Evolutionary conservation across 1,140 invertebrate species (phyloP).

Genomic region (Drosophila sulfurigaster): DNA sequence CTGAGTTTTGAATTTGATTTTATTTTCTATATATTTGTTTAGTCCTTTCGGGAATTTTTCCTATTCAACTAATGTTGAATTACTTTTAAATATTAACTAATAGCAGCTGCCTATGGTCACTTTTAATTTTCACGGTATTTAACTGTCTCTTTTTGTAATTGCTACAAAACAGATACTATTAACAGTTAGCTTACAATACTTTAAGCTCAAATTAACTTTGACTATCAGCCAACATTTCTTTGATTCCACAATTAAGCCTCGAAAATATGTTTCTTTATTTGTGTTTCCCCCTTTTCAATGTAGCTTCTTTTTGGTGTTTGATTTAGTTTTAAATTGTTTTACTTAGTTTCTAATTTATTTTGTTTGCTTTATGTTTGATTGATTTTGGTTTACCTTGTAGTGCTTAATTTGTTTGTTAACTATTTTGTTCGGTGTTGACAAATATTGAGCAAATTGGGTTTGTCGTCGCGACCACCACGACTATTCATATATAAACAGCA

Average conservation of each 20-base stretch:
- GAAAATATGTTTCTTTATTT: not conserved
- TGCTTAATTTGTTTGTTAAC: slow-evolving; percentile 9
- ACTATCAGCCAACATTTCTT: not conserved
- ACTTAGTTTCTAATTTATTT: slow-evolving; percentile 24
- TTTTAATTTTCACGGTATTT: not conserved
- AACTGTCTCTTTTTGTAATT: not conserved
- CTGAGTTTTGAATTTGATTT: too few species aligned
- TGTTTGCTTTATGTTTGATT: slow-evolving; percentile 30
- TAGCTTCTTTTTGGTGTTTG: slow-evolving; percentile 17
- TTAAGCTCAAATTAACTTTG: not conserved
- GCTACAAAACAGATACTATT: not conserved
- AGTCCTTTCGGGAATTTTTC: too few species aligned
- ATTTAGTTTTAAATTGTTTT: slow-evolving; percentile 28
- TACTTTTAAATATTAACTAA: not conserved
- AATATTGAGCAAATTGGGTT: slow-evolving; percentile 57
- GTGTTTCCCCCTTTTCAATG: not conserved
- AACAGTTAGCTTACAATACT: not conserved
- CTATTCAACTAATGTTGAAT: too few species aligned
- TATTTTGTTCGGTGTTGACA: slow-evolving; percentile 50
- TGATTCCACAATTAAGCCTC: not conserved
- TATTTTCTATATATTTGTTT: not conserved
- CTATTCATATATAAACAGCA: slow-evolving; percentile 19
- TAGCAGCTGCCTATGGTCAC: not conserved
- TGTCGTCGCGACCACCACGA: slow-evolving; percentile 38
- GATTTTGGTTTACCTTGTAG: slow-evolving; percentile 23